phyloP scores from a whole-genome alignment of 2,113 vertebrate genomes.

The Rhea pennata region DNA sequence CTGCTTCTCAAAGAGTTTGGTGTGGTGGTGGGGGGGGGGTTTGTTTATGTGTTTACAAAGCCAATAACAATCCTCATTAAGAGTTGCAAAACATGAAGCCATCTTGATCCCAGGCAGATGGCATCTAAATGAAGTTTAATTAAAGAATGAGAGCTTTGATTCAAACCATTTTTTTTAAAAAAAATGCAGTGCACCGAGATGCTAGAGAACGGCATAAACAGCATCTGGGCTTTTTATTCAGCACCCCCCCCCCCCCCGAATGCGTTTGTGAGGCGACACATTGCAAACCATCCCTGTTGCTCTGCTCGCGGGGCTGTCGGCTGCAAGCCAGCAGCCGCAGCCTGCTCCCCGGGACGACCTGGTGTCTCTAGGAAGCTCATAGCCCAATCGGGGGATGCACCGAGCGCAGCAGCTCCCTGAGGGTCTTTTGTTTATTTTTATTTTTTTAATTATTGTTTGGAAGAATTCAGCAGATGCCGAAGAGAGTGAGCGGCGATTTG shows the following conservation, averaged over 20 bases:
- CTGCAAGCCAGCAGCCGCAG: neutral
- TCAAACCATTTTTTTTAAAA: conserved; percentile 35
- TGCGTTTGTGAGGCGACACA: neutral
- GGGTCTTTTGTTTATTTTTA: neutral
- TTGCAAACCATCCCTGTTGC: neutral
- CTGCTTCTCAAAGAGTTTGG: conserved; percentile 69
- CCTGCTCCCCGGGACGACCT: neutral
- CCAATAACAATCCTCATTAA: conserved; percentile 76
- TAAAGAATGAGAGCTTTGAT: conserved; percentile 78
- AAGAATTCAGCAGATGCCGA: neutral
- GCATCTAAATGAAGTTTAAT: conserved; percentile 81
- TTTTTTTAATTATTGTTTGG: neutral
- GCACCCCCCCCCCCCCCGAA: neutral
- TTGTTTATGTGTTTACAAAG: conserved; percentile 72
- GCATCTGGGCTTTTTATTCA: conserved; percentile 70
- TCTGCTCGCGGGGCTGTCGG: neutral
- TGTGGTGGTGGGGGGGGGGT: neutral
- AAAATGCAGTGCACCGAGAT: conserved; percentile 25
- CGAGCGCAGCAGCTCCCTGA: neutral
- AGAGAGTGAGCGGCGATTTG: neutral
- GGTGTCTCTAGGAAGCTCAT: too few relatives aligned
- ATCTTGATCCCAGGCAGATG: conserved; percentile 78
- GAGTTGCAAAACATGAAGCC: conserved; percentile 75
- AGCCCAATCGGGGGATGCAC: too few relatives aligned
- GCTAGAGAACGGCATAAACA: conserved; percentile 54